Base-by-base conservation (phyloP, 92 coral and sea anemone genomes). In the Siderastrea siderea region DNA sequence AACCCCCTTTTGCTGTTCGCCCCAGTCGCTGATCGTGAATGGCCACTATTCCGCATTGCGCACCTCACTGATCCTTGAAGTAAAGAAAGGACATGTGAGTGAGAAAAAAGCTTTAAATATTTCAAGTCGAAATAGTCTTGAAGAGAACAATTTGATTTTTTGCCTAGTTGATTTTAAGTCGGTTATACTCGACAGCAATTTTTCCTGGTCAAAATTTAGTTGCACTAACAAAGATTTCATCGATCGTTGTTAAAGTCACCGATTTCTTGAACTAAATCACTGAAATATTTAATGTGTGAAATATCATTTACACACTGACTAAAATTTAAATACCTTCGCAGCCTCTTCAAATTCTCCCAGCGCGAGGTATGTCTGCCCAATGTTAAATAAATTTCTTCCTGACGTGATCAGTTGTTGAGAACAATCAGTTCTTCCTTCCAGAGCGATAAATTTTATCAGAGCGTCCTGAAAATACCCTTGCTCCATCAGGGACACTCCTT, bases 331-430 rank as follows among this genome's bases (percentile, higher is more conserved):
- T 68, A 95, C 99, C 93, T 94, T 81, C 0, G 94, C 87, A 9
- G 99, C 98, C 90, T 83, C 90, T 8, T 94, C 94, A 46, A 96
- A 74, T 66, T 88, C 89, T 62, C 96, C 96, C 66, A 98, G 93
- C 12, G 98, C 93, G 76, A 92, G 83, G 82, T 98, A 94, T 7
- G 95, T 93, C 80, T 96, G 94, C 52, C 98, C 99, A 74, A 98
- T 98, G 82, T 98, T 98, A 48, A 98, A 98, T 54, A 92, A 79
- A 85, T 96, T 98, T 74, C 98, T 94, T n/a, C 98, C 99, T 59
- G 99, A 98, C 9, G 99, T 90, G 64, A 95, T 91, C 45, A 95
- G 78, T 65, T 86, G 69, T 71, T 94, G 96, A 46, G 93, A 91
- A 45, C 91, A 85, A 17, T 91, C 98, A 6, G 94, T 89, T 47